Conservation (phyloP, 53 echinoderm and acorn worm species). For the Paelopatides confundens region DNA sequence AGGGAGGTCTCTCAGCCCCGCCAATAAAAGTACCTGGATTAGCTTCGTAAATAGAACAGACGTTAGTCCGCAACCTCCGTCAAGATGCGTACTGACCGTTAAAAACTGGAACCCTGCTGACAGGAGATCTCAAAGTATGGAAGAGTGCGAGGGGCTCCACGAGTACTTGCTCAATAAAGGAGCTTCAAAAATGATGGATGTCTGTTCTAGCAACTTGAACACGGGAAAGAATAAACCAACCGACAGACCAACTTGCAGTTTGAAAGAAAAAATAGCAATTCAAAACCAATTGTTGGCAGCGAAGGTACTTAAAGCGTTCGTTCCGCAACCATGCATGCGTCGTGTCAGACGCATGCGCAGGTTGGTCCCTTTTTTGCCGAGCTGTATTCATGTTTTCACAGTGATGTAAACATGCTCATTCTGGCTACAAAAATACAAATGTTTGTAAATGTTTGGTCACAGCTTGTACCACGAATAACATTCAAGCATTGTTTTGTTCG, state of each 20-base stretch:
- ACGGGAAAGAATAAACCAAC: not conserved
- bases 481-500: too few relatives aligned
- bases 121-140: conserved; percentile 34
- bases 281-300: not conserved
- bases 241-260: not conserved
- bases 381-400: too few relatives aligned
- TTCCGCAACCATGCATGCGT: too few relatives aligned
- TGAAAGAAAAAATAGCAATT: not conserved
- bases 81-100: conserved; percentile 52
- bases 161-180: conserved; percentile 10
- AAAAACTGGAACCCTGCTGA: conserved; percentile 65
- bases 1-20: not conserved
- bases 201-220: not conserved
- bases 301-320: not conserved
- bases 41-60: not conserved
- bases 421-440: too few relatives aligned
- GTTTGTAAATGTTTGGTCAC: too few relatives aligned
- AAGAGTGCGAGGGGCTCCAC: conserved; percentile 30
- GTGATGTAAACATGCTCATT: too few relatives aligned
- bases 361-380: too few relatives aligned
- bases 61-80: not conserved
- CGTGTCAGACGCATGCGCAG: too few relatives aligned
- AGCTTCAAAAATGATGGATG: not conserved
- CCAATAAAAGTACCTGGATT: conserved; percentile 17
- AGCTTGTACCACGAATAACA: too few relatives aligned